Percentiles rank a stretch among this genome's conserved stretches.
Evolutionary conservation across 2,888 invertebrate genomes (phyloP).

Genomic region (Heliconius sara): DNA sequence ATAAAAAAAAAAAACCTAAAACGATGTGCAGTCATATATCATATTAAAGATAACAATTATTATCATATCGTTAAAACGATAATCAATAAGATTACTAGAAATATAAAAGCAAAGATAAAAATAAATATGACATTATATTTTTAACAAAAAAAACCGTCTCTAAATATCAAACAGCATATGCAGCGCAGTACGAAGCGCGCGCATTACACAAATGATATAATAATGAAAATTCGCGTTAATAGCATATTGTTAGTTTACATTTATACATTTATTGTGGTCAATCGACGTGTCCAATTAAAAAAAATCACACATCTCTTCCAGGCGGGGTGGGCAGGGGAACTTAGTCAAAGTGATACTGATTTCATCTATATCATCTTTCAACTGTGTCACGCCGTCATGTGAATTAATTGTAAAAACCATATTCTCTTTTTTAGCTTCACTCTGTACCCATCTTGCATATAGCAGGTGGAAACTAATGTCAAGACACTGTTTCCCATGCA

Average conservation of each 20-base stretch:
- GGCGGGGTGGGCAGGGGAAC: neutral
- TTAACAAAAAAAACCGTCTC: neutral
- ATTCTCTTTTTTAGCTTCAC: no score
- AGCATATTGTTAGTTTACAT: constrained; percentile 4
- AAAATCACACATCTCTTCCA: neutral
- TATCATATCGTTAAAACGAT: neutral
- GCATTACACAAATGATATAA: constrained; percentile 44
- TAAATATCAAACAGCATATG: neutral
- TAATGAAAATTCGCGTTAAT: constrained; percentile 28
- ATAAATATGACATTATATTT: neutral
- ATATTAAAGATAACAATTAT: neutral
- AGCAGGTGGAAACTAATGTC: no score
- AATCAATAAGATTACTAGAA: neutral
- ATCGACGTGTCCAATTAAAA: neutral
- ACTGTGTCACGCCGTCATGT: no score
- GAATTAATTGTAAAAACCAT: no score
- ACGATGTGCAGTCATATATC: neutral
- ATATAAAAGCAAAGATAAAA: neutral
- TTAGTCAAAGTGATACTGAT: neutral
- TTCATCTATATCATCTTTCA: no score
- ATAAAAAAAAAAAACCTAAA: neutral
- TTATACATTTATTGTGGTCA: neutral
- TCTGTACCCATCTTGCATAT: no score
- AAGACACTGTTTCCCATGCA: no score
- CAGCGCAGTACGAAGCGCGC: constrained; percentile 45